Evolutionary conservation across 2,113 vertebrate genomes (phyloP).

Genomic region (Ictidomys tridecemlineatus): DNA sequence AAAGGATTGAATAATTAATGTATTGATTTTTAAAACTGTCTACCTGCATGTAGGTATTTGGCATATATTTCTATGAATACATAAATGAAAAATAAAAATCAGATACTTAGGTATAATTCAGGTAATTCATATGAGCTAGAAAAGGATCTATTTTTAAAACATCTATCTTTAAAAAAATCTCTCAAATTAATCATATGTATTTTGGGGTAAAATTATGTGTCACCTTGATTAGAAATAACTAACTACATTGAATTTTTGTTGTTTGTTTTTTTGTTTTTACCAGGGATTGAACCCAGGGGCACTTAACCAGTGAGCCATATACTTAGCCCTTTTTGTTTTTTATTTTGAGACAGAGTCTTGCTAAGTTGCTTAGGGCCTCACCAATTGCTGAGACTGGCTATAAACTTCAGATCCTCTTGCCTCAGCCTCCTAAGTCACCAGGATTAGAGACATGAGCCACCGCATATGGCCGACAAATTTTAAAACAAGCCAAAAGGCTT

Average conservation of each 20-base stretch:
- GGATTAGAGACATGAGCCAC: too few relatives aligned
- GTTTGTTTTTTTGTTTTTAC: too few relatives aligned
- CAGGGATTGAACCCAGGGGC: too few relatives aligned
- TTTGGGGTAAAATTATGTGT: neutral
- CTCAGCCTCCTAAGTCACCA: too few relatives aligned
- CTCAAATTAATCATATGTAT: neutral
- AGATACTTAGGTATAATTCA: neutral
- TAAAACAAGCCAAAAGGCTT: neutral
- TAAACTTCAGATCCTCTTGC: too few relatives aligned
- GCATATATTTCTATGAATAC: neutral
- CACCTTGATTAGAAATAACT: neutral
- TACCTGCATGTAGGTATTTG: neutral
- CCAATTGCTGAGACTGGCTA: too few relatives aligned
- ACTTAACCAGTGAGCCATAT: too few relatives aligned
- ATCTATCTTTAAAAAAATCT: neutral
- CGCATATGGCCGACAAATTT: neutral
- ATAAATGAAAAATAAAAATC: conserved; percentile 25
- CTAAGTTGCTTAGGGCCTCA: too few relatives aligned
- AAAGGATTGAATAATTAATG: neutral
- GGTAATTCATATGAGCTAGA: neutral
- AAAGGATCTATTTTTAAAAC: neutral
- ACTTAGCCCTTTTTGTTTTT: too few relatives aligned
- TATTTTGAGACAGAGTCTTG: too few relatives aligned
- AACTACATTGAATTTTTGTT: neutral
- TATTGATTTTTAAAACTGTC: neutral